Evolutionary conservation across 2,797 vertebrate species (phyloP).

Genomic region (Amblyopsis hoosieri): DNA sequence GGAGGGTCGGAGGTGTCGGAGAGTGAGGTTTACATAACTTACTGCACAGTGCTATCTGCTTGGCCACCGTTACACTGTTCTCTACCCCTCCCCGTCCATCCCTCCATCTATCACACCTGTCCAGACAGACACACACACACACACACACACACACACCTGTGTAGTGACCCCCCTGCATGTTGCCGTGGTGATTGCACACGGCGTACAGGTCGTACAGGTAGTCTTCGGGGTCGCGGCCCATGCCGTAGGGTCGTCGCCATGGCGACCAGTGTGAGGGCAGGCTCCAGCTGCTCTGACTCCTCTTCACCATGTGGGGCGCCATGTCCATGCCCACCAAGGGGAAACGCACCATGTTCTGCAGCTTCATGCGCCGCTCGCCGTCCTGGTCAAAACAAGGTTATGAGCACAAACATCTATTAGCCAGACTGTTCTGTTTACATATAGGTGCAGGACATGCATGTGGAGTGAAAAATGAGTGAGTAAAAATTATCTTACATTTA

Average conservation of each 20-base stretch:
- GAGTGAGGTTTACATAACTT: too few species aligned
- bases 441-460: too few species aligned
- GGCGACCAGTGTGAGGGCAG: slow-evolving; percentile 98
- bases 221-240: slow-evolving; percentile 96
- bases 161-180: slow-evolving; percentile 98
- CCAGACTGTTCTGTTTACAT: too few species aligned
- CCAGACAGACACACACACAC: too few species aligned
- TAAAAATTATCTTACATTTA: too few species aligned
- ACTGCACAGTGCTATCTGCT: too few species aligned
- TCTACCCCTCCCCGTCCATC: neutral
- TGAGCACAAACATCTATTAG: too few species aligned
- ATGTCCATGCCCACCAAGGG: slow-evolving; percentile 94
- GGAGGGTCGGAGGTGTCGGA: too few species aligned
- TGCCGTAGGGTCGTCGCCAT: slow-evolving; percentile 93
- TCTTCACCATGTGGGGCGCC: slow-evolving; percentile 96
- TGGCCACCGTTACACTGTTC: too few species aligned
- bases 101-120: neutral
- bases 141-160: slow-evolving; percentile 78
- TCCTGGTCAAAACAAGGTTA: slow-evolving; percentile 74
- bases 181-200: slow-evolving; percentile 97
- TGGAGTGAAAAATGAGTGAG: too few species aligned
- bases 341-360: slow-evolving; percentile 97
- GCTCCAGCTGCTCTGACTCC: slow-evolving; percentile 99
- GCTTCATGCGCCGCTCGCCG: slow-evolving; percentile 91
- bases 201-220: slow-evolving; percentile 97